Evolutionary conservation across 2,888 invertebrate species (phyloP), one percentile per base, ranked within the genome.

Genomic region (Eristalinus sepulchralis): DNA sequence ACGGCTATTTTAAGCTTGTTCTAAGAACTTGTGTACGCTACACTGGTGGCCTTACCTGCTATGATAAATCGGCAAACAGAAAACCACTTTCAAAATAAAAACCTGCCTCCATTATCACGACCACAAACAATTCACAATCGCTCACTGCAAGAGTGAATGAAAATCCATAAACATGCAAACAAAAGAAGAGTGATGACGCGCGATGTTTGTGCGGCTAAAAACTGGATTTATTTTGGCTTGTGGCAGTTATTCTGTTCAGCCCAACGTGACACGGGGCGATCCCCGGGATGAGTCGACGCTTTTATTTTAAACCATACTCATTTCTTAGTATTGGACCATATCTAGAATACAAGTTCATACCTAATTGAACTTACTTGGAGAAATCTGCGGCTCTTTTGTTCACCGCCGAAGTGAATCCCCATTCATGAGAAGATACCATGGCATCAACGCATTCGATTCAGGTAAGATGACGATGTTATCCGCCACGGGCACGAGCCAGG

Each of bases 1-100:
- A 39, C 31, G 17, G 66, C 33, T 67, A 36, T 60, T 60, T 77
- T 34, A 78, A 55, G 13, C 62, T 78, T 3, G 31, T 83, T 80
- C 47, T 76, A 57, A 80, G 76, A 80, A 62, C 39, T 39, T 31
- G 76, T 60, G 70, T 66, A 67, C 57, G n/a, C 47, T 55, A 57
- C 34, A 27, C n/a, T 60, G 66, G 47, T 81, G 84, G 63, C 80
- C 81, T 81, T 85, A 80, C 62, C 63, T 20, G 66, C 60, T 53
- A 24, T 24, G 68, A 63, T 67, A 85, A 73, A 73, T 78, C 78
- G 63, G 70, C 71, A 71, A 83, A 47, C 73, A 67, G 75, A 60
- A 72, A 85, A 85, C 84, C 81, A 81, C 81, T 85, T 85, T 85
- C 81, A 85, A 85, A 85, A 85, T 85, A 57, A 68, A 85, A 85